Base-by-base conservation (phyloP, 2,888 invertebrate species). In the Patella ulyssiponensis region DNA sequence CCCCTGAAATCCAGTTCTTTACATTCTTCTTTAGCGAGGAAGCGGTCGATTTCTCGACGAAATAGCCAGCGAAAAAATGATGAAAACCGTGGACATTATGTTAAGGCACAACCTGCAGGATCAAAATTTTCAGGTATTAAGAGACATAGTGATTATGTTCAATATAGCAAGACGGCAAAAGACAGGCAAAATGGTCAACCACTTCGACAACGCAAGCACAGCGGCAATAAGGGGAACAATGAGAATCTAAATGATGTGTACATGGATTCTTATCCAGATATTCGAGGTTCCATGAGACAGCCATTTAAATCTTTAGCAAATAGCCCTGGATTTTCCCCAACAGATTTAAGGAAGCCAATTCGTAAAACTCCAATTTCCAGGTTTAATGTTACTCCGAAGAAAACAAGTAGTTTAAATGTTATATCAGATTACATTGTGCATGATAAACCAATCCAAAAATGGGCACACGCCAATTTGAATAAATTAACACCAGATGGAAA, bases 231-330 rank as follows among this genome's bases (percentile, higher is more conserved):
- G 11, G 23, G 12, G 1, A 20, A 20, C 9, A 64, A 64, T 20
- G 23, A 64, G 23, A 64, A 64, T 64, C 12, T 20, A 9, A 23
- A 64, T 23, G 23, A 23, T 64, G 9, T 20, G 20, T 64, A 64
- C 15, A 23, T 23, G 2, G 64, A 64, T 20, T 23, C 64, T 17
- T 7, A 15, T 12, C 23, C 14, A 23, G 64, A 64, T 20, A 44
- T 44, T 44, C 20, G 12, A 11, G 23, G 23, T 9, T 20, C 64
- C 9, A 64, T 64, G 0, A 73, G 88, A 73, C 84, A 84, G 52
- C 85, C 86, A 11, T 77, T 88, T 33, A 82, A 82, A 69, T 80
- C 82, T 14, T 74, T 88, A 27, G 86, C 86, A 33, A 88, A 88
- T 75, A 85, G 85, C 11, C 86, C 86, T 11, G 82, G 80, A 51